Evolutionary conservation across 1,140 invertebrate species (phyloP).

Genomic region (Lucilia cuprina): DNA sequence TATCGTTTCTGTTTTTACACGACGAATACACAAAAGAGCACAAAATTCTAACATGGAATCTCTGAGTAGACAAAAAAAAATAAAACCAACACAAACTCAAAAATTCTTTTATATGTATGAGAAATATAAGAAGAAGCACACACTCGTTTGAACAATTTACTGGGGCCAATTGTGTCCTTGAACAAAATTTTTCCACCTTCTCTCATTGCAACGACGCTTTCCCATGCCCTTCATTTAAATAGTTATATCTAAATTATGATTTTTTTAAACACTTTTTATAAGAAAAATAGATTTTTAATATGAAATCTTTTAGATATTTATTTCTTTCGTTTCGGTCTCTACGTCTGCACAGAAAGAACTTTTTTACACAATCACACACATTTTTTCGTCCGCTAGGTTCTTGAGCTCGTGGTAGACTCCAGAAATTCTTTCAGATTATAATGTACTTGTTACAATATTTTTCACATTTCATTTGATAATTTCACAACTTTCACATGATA

Average conservation of each 20-base stretch:
- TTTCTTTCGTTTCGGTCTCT: background rate
- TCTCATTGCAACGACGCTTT: conserved; percentile 31
- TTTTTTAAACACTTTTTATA: background rate
- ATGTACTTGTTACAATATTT: background rate
- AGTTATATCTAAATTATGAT: background rate
- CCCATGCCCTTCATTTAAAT: conserved; percentile 1
- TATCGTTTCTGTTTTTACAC: conserved; percentile 1
- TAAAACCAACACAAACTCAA: background rate
- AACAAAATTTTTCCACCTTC: conserved; percentile 32
- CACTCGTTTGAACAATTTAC: background rate
- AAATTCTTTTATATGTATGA: background rate
- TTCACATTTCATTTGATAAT: background rate
- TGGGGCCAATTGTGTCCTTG: conserved; percentile 35
- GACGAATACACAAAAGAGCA: conserved; percentile 5
- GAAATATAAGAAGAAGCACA: background rate
- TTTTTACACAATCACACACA: conserved; percentile 35
- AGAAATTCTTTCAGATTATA: background rate
- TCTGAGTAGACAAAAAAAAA: background rate
- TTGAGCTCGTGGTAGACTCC: conserved; percentile 20
- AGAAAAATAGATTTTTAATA: too few species aligned
- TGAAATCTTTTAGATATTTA: background rate
- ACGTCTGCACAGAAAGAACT: background rate
- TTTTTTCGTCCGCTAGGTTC: background rate
- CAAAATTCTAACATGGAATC: background rate
- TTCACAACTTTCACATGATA: conserved; percentile 8